phyloP scores from a whole-genome alignment of 64 coral and sea anemone genomes.

The Catalaphyllia jardinei region DNA sequence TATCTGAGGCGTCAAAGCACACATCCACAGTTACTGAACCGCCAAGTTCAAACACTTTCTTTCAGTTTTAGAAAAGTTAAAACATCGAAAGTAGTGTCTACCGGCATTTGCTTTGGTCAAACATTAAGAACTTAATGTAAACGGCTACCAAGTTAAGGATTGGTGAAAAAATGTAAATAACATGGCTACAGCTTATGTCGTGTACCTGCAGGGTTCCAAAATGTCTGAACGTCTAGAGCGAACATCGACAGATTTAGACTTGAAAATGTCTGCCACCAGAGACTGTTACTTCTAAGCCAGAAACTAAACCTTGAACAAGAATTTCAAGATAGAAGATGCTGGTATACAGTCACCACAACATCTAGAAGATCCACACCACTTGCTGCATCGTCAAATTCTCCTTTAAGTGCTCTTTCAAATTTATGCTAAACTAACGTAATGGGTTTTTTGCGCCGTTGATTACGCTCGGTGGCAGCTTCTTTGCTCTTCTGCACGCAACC shows the following conservation, averaged over 20 bases:
- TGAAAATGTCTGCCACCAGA: neutral
- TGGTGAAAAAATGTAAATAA: neutral
- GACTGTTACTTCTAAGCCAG: neutral
- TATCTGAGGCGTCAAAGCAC: neutral
- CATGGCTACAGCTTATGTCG: too few relatives aligned
- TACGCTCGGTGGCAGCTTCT: neutral
- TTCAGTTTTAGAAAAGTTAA: neutral
- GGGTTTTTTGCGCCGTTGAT: neutral
- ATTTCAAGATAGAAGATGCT: too few relatives aligned
- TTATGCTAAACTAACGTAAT: slow-evolving; percentile 5
- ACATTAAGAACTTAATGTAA: neutral
- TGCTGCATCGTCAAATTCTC: neutral
- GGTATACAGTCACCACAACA: neutral
- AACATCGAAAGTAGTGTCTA: too few relatives aligned
- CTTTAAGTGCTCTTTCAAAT: neutral
- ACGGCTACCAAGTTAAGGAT: neutral
- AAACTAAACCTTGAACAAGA: neutral
- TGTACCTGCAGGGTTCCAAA: neutral
- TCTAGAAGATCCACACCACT: neutral
- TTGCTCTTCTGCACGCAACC: neutral
- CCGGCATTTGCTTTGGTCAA: neutral
- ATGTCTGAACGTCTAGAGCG: neutral
- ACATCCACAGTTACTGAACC: neutral
- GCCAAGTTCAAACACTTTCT: neutral
- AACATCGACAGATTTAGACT: neutral